Evolutionary conservation across 92 coral and sea anemone species (phyloP), one percentile per base, ranked within the genome.

Genomic region (Siderastrea radians): DNA sequence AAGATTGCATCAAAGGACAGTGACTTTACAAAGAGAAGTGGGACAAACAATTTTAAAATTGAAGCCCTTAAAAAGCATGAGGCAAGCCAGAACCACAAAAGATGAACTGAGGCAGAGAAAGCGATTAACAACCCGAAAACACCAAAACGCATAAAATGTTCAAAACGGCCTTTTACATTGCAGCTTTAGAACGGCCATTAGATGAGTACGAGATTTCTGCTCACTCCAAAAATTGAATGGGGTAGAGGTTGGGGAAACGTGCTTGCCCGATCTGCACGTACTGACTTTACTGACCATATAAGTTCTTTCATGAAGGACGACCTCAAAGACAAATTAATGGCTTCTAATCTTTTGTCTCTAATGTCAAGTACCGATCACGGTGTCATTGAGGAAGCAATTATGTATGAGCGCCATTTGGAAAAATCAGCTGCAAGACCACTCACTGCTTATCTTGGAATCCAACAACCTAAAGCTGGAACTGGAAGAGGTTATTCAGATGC

Each of bases 151-250:
- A 73, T 15, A 73, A 82, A 15, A 79, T 64, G 81, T 83, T 83
- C 50, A 83, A 71, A 57, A 83, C 70, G 72, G 79, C 87, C 1
- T 83, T 83, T 58, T 19, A 83, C 87, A 71, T 83, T 72, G 5
- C 87, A 58, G 79, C 87, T 8, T 11, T 83, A 47, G 87, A 59
- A 59, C 47, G 87, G 87, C 87, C 87, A 72, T 58, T 59, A 83
- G 79, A 83, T 83, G 87, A 83, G 79, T 83, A 59, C n/a, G 80
- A 83, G 61, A 83, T 83, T 78, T 82, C 87, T 83, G 87, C 45
- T 59, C 87, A 15, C 87, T 83, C 2, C 87, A 72, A 71, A 83
- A 55, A 17, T 57, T 83, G 11, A 83, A 83, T 83, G 87, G 87
- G 45, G 87, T 72, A 48, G 87, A 83, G 79, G 80, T 83, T 55